Percentiles rank a stretch among this genome's conserved stretches.
Conservation (phyloP, 2,888 invertebrate species). For the Tinea trinotella region DNA sequence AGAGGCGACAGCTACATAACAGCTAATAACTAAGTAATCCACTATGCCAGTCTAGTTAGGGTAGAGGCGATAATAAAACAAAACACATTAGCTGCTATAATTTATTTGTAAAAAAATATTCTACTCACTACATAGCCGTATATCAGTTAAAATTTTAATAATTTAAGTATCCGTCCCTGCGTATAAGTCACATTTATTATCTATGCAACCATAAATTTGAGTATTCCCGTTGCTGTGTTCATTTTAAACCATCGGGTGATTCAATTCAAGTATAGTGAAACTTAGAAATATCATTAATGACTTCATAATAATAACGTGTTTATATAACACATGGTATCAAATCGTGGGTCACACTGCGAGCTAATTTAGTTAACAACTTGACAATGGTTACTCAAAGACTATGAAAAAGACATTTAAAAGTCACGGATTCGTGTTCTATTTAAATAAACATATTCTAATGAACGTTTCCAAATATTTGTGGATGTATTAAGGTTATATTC, state of each 20-base stretch:
- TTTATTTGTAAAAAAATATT: conserved; percentile 82
- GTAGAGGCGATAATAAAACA: conserved; percentile 20
- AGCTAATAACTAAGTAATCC: too few relatives aligned
- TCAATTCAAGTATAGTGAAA: conserved; percentile 70
- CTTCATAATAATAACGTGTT: conserved; percentile 20
- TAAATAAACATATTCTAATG: too few relatives aligned
- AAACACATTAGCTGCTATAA: conserved; percentile 64
- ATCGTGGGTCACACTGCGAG: too few relatives aligned
- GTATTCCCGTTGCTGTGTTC: conserved; percentile 59
- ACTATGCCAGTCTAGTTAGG: too few relatives aligned
- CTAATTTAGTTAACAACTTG: too few relatives aligned
- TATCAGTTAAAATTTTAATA: conserved; percentile 74
- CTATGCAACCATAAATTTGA: conserved; percentile 49
- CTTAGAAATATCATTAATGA: conserved; percentile 48
- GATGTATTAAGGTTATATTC: too few relatives aligned
- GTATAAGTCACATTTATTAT: conserved; percentile 72
- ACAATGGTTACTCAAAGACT: too few relatives aligned
- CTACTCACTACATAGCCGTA: conserved; percentile 79
- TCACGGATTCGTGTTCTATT: too few relatives aligned
- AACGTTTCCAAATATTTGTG: too few relatives aligned
- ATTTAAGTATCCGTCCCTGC: conserved; percentile 75
- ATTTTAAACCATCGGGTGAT: conserved; percentile 32
- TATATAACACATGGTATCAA: too few relatives aligned
- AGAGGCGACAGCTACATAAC: too few relatives aligned
- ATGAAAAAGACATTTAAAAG: too few relatives aligned